These are phyloP conservation scores for Enteromius treurensis DNA, from an alignment of 2,797 vertebrate species.

Conservation along the genomic window DNA sequence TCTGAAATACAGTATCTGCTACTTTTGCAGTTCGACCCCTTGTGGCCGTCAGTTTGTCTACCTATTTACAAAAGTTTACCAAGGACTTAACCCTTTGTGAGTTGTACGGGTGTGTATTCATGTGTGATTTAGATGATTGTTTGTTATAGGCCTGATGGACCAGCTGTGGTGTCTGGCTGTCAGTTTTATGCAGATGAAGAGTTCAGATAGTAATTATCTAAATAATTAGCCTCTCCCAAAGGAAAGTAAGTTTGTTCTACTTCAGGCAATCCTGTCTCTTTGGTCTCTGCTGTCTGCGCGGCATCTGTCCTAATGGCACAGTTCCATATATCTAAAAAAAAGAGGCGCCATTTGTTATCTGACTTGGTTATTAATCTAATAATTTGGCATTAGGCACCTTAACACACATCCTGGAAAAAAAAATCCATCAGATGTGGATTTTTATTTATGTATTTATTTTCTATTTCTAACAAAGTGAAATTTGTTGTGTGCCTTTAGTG, in stretches of 20 bases:
- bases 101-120: background rate
- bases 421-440: background rate
- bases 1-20: background rate
- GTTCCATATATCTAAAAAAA: conserved; percentile 47
- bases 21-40: background rate
- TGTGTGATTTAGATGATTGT: conserved; percentile 12
- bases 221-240: conserved; percentile 48
- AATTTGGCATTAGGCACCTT: background rate
- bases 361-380: conserved; percentile 41
- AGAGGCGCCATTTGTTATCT: conserved; percentile 62
- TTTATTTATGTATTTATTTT: background rate
- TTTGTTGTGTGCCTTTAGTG: background rate
- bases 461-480: background rate
- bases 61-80: background rate
- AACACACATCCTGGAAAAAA: background rate
- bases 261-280: conserved; percentile 48
- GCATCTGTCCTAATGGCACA: conserved; percentile 52
- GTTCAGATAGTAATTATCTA: conserved; percentile 51
- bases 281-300: conserved; percentile 16
- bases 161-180: conserved; percentile 46
- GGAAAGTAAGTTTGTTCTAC: conserved; percentile 51
- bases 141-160: conserved; percentile 27
- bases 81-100: conserved; percentile 29
- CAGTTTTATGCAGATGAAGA: conserved; percentile 43
- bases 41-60: background rate